phyloP scores from a whole-genome alignment of 2,797 vertebrate genomes.

The Chelmon rostratus region DNA sequence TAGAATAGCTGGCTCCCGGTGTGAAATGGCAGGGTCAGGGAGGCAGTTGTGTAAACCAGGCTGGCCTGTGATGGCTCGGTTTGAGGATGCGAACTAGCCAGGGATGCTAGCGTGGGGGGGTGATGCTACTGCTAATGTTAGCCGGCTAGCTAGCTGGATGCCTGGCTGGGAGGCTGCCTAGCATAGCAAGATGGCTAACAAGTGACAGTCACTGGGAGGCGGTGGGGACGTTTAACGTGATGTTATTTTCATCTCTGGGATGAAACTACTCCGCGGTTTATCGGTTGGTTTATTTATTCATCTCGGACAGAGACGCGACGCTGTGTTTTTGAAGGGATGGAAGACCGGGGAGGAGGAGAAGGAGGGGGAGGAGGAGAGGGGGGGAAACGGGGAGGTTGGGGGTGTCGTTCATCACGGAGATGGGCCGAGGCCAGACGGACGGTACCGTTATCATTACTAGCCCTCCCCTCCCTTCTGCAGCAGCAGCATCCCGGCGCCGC shows the following conservation, averaged over 20 bases:
- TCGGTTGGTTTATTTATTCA: background rate
- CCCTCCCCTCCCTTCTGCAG: constrained; percentile 40
- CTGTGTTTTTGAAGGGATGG: constrained; percentile 9
- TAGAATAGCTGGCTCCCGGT: background rate
- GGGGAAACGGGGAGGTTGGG: background rate
- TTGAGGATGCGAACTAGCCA: constrained; percentile 69
- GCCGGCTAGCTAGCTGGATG: constrained; percentile 47
- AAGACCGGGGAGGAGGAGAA: background rate
- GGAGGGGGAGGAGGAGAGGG: background rate
- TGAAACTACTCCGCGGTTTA: background rate
- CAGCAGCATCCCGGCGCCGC: constrained; percentile 42
- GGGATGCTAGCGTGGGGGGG: constrained; percentile 67
- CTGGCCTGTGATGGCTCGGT: constrained; percentile 64
- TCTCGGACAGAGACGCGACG: background rate
- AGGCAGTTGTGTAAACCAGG: constrained; percentile 20
- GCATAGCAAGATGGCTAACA: constrained; percentile 28
- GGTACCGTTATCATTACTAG: constrained; percentile 44
- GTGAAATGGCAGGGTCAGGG: background rate
- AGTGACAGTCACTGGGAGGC: constrained; percentile 14
- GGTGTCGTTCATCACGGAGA: constrained; percentile 57
- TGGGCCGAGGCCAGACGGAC: constrained; percentile 70
- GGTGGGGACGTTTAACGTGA: constrained; percentile 8
- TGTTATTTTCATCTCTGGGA: background rate
- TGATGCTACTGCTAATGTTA: constrained; percentile 63
- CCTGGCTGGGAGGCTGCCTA: constrained; percentile 19